Evolutionary conservation across 1,140 invertebrate species (phyloP), one percentile per base, ranked within the genome.

Genomic region (Rhagoletis pomonella): DNA sequence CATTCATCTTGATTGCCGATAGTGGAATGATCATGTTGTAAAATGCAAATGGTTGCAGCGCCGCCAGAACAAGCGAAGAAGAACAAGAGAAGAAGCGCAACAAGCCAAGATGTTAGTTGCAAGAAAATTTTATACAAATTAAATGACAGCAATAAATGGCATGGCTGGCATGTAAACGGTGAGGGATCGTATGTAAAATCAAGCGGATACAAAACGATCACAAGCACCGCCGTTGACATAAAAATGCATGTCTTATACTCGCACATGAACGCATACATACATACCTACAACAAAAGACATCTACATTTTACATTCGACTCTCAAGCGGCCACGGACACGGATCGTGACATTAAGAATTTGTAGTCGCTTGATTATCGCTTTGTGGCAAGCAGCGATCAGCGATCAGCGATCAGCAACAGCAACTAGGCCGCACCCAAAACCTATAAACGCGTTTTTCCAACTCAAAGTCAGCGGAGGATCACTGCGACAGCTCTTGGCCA

Each of bases 201-300:
- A 55, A 10, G 73, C 47, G 50, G n/a, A 17, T 50, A 81, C 73
- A 81, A 81, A 81, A 81, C 73, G 47, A 81, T 81, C 73, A 81
- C 29, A 85, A 62, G 59, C 17, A 85, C 84, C 84, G 84, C 44
- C 84, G 17, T n/a, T 14, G 59, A 85, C 58, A 85, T 85, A 85
- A 85, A 85, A 85, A 85, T n/a, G 12, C 59, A 42, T 85, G 55
- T 85, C 62, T 85, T 85, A 85, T 85, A 42, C 50, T 55, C 3
- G 47, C 10, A 81, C 1, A 12, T n/a, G 44, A 14, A 47, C 5
- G 44, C 69, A 67, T 29, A 67, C 39, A 58, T 77, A 55, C n/a
- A 67, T 7, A 67, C n/a, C 14, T 19, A 4, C 64, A 67, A 12
- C 29, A 29, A 29, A 29, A 29, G 29, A 29, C 29, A 29, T 29